phyloP scores from a whole-genome alignment of 2,797 vertebrate genomes.

The Lacerta viridis region DNA sequence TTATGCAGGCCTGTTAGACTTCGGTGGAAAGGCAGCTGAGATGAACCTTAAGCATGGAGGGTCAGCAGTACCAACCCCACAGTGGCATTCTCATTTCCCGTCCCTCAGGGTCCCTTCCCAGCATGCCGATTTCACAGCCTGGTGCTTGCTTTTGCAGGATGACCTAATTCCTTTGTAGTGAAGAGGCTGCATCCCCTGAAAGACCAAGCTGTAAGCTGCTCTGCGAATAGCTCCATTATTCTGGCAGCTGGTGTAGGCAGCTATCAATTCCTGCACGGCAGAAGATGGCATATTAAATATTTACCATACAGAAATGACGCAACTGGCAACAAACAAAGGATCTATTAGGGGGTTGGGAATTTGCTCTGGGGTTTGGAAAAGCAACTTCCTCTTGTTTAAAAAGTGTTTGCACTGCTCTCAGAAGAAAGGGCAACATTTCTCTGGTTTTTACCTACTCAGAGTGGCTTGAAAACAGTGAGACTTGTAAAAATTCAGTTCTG shows the following conservation, averaged over 20 bases:
- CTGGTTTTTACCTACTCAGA: constrained; percentile 11
- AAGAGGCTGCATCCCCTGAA: background rate
- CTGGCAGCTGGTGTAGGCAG: constrained; percentile 1
- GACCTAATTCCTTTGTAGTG: background rate
- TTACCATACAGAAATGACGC: constrained; percentile 31
- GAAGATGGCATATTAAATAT: constrained; percentile 28
- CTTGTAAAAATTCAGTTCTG: background rate
- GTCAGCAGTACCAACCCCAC: background rate
- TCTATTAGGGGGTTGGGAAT: constrained; percentile 1
- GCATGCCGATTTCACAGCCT: background rate
- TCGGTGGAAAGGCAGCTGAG: background rate
- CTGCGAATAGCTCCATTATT: constrained; percentile 24
- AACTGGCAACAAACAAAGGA: constrained; percentile 39
- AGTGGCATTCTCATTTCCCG: background rate
- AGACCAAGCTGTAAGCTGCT: background rate
- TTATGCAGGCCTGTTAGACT: too few species aligned
- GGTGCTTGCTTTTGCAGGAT: background rate
- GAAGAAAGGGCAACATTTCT: accelerated
- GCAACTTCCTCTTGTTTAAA: constrained; percentile 29
- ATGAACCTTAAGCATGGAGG: background rate
- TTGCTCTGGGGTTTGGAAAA: constrained; percentile 7
- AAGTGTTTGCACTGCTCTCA: background rate
- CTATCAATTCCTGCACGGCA: background rate
- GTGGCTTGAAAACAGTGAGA: background rate
- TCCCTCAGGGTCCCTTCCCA: background rate